phyloP scores from a whole-genome alignment of 2,113 vertebrate species.

The Micronycteris hirsuta region DNA sequence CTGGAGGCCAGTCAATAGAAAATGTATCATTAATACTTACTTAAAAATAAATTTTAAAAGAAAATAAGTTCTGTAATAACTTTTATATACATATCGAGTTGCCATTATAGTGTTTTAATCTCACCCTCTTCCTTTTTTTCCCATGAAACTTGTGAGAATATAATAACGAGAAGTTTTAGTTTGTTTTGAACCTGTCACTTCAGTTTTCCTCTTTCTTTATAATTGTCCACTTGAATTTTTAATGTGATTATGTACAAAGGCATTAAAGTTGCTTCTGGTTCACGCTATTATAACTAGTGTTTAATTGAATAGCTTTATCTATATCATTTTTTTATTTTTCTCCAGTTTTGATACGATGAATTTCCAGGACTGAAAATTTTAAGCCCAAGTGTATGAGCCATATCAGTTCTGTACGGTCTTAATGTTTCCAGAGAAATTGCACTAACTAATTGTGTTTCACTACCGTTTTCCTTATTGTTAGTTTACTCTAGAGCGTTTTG shows the following conservation, averaged over 20 bases:
- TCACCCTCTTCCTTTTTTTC: background rate
- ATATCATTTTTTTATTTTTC: background rate
- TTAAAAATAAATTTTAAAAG: constrained; percentile 12
- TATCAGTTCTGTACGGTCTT: background rate
- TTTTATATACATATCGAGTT: background rate
- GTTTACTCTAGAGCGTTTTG: background rate
- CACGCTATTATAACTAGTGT: background rate
- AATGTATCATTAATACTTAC: background rate
- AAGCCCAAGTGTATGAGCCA: background rate
- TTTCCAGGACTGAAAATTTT: background rate
- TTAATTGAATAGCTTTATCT: background rate
- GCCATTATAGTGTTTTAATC: background rate
- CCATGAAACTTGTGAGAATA: background rate
- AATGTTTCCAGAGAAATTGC: background rate
- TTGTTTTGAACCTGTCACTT: background rate
- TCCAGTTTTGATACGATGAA: background rate
- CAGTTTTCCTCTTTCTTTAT: background rate
- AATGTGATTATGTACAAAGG: background rate
- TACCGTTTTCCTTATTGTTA: background rate
- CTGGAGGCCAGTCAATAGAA: background rate
- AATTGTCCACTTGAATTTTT: background rate
- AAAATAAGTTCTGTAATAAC: background rate
- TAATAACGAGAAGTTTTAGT: background rate
- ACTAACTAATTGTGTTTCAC: background rate
- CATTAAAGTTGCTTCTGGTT: background rate